Evolutionary conservation across 30 jellyfish, hydroid and myxozoan species (phyloP).

Genomic region (Hydractinia symbiolongicarpus): DNA sequence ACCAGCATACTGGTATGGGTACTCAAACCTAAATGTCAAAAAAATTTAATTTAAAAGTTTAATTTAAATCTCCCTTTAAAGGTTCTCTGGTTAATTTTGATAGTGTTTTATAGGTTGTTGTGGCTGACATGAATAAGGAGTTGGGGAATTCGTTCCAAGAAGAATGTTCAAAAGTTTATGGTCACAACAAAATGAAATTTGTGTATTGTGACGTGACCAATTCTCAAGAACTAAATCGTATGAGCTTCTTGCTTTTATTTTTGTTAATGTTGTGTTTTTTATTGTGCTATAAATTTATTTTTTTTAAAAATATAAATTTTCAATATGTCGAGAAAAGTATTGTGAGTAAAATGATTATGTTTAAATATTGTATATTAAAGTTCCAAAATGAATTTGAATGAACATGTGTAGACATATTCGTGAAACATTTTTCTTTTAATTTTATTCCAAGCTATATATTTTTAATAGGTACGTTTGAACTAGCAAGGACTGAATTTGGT

Average conservation of each 20-base stretch:
- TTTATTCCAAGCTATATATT: background rate
- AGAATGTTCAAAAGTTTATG: slow-evolving; percentile 42
- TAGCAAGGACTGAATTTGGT: slow-evolving; percentile 45
- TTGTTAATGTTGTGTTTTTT: background rate
- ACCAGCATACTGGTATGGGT: no score
- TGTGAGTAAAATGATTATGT: background rate
- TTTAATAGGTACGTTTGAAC: slow-evolving; percentile 33
- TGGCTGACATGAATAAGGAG: slow-evolving; percentile 43
- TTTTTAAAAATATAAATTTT: background rate
- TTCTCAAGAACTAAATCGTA: slow-evolving; percentile 37
- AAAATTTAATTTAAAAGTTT: no score
- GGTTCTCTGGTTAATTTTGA: no score
- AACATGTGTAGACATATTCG: no score
- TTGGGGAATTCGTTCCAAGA: slow-evolving; percentile 27
- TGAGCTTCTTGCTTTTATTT: background rate
- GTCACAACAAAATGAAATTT: slow-evolving; percentile 30
- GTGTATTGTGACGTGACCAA: slow-evolving; percentile 67
- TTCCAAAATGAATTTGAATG: no score
- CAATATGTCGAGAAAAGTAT: background rate
- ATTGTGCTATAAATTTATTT: background rate
- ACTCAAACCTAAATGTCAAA: no score
- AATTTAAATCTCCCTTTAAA: no score
- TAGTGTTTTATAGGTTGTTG: slow-evolving; percentile 43
- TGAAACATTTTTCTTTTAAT: no score
- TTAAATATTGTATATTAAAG: no score